Evolutionary conservation across 2,888 invertebrate species (phyloP).

Genomic region (Plutella xylostella): DNA sequence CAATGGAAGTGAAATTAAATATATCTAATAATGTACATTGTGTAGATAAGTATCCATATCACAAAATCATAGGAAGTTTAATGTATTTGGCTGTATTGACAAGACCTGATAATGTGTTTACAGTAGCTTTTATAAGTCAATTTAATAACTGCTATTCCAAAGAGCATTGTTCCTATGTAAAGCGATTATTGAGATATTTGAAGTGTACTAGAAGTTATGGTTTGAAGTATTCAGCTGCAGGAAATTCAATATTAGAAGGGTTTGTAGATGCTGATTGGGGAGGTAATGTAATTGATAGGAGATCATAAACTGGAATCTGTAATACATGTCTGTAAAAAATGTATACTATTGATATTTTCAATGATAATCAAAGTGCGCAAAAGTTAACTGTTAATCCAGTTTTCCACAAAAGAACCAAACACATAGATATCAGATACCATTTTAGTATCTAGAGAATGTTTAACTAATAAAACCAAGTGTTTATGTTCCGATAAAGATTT

Average conservation of each 20-base stretch:
- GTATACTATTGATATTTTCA: constrained; percentile 1
- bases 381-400: constrained; percentile 2
- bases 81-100: too few relatives aligned
- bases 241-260: constrained; percentile 9
- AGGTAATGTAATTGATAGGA: background rate
- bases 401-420: constrained; percentile 3
- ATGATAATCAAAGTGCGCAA: constrained; percentile 5
- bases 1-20: constrained; percentile 4
- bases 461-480: background rate
- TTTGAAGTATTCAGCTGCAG: background rate
- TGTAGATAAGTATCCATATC: constrained; percentile 11
- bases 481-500: too few relatives aligned
- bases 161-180: constrained; percentile 11
- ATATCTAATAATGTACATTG: constrained; percentile 1
- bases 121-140: constrained; percentile 14
- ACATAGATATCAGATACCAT: background rate
- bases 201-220: background rate
- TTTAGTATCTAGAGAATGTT: background rate
- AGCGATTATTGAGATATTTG: background rate
- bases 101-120: constrained; percentile 13
- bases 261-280: background rate
- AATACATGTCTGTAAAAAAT: background rate
- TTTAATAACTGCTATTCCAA: constrained; percentile 13
- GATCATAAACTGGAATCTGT: background rate
- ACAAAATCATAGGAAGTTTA: too few relatives aligned